phyloP scores from a whole-genome alignment of 2,113 vertebrate species.

The Lophotis ruficrista region DNA sequence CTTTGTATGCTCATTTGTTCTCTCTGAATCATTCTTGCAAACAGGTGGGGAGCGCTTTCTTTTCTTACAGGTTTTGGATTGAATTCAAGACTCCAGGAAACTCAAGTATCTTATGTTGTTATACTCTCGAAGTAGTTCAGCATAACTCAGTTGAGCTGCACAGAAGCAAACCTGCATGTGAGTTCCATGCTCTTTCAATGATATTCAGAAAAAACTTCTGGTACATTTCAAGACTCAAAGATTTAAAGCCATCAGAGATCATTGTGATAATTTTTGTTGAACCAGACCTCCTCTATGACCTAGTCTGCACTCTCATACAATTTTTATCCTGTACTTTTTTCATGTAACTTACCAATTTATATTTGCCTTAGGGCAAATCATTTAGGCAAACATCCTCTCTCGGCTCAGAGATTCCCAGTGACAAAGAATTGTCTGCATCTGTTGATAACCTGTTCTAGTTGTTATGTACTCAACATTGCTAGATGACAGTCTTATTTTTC shows the following conservation, averaged over 20 bases:
- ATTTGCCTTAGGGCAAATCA: background rate
- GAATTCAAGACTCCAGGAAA: conserved; percentile 41
- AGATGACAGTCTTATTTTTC: background rate
- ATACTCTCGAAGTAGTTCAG: background rate
- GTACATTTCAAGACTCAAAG: background rate
- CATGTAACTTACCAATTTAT: background rate
- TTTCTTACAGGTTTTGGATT: conserved; percentile 41
- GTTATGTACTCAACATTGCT: background rate
- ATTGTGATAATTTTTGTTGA: background rate
- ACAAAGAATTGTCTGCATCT: background rate
- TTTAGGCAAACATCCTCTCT: background rate
- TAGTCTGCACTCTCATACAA: background rate
- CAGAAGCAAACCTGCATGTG: background rate
- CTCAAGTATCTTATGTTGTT: background rate
- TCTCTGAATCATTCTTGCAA: conserved; percentile 76
- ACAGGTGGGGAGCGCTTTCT: conserved; percentile 63
- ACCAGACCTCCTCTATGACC: background rate
- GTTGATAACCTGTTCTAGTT: background rate
- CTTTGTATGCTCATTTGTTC: conserved; percentile 53
- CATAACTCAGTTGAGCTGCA: background rate
- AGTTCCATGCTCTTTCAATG: background rate
- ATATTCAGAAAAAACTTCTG: background rate
- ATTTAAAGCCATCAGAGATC: background rate
- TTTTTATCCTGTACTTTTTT: background rate
- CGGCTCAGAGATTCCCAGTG: background rate